phyloP scores from a whole-genome alignment of 2,888 invertebrate species.

The Cosmopolites sordidus region DNA sequence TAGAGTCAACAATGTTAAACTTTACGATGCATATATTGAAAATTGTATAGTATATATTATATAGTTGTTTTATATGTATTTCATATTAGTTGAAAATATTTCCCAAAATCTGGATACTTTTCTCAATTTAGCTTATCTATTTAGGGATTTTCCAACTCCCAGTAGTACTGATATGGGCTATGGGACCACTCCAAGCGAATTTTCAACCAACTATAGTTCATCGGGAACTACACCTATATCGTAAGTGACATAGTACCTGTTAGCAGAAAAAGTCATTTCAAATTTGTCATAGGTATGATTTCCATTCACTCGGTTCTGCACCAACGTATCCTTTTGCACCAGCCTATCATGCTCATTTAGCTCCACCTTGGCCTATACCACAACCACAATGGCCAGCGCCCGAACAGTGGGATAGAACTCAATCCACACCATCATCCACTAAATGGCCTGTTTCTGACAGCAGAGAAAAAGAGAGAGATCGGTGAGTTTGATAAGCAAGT shows the following conservation, averaged over 20 bases:
- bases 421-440: not conserved
- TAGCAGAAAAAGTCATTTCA: no score
- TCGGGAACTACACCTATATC: constrained; percentile 51
- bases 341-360: constrained; percentile 10
- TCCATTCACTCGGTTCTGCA: constrained; percentile 12
- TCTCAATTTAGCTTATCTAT: no score
- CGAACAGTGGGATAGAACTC: constrained; percentile 16
- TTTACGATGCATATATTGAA: no score
- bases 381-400: constrained; percentile 20
- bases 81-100: no score
- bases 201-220: constrained; percentile 49
- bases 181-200: constrained; percentile 53
- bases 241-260: constrained; percentile 32
- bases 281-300: constrained; percentile 23
- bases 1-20: no score
- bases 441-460: constrained; percentile 15
- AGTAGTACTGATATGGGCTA: constrained; percentile 51
- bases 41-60: no score
- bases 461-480: constrained; percentile 21
- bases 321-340: constrained; percentile 12
- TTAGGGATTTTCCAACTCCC: constrained; percentile 33
- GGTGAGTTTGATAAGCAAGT: constrained; percentile 7
- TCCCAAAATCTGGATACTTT: no score
- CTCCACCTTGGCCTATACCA: constrained; percentile 17
- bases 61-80: no score